Conservation (phyloP, 1,140 invertebrate species). For the Drosophila lacertosa region DNA sequence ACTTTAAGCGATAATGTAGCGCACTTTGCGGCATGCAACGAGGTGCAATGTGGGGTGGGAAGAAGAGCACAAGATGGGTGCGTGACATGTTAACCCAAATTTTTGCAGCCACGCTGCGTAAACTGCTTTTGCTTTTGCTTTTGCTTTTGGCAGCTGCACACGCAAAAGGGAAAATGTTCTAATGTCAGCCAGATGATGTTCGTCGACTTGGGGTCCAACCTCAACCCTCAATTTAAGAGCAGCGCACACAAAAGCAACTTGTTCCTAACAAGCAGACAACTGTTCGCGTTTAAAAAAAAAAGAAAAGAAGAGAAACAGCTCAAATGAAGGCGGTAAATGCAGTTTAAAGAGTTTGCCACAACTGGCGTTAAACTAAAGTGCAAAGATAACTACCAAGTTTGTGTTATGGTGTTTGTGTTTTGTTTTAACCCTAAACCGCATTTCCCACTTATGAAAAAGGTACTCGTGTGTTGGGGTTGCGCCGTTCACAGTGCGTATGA, state of each 20-base stretch:
- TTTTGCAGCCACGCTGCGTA: conserved; percentile 68
- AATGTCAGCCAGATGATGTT: too few species aligned
- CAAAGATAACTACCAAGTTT: conserved; percentile 26
- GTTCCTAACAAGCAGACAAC: conserved; percentile 50
- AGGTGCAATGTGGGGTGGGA: neutral
- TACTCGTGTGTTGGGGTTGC: neutral
- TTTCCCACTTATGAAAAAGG: too few species aligned
- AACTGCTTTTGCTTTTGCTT: too few species aligned
- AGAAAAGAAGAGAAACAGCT: too few species aligned
- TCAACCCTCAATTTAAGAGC: conserved; percentile 25
- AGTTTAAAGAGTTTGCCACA: conserved; percentile 57
- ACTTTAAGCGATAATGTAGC: conserved; percentile 76
- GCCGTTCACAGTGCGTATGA: conserved; percentile 43
- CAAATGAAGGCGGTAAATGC: conserved; percentile 28
- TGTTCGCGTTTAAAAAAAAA: conserved; percentile 33
- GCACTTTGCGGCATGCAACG: conserved; percentile 53
- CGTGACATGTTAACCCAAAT: conserved; percentile 83
- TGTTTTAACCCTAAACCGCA: conserved; percentile 7
- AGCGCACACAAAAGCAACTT: conserved; percentile 45
- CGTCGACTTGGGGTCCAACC: conserved; percentile 37
- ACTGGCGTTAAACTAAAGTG: conserved; percentile 49
- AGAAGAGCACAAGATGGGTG: conserved; percentile 43
- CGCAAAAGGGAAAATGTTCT: conserved; percentile 59
- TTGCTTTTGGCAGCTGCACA: conserved; percentile 76
- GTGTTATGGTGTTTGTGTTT: conserved; percentile 42